phyloP scores from a whole-genome alignment of 1,140 invertebrate genomes.

The Pachyrhynchus sulphureomaculatus region DNA sequence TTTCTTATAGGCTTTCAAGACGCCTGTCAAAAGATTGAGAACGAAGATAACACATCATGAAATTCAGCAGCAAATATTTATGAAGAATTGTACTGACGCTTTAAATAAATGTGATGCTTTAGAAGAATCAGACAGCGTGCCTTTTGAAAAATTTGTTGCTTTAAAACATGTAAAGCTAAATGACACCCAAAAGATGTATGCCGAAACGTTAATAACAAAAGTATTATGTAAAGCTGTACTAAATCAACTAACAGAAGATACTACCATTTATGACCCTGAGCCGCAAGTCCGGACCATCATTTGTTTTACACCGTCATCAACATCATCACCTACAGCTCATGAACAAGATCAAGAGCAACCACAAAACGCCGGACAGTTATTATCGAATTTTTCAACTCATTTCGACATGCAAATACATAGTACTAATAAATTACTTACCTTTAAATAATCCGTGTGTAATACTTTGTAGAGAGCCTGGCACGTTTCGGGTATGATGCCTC shows the following conservation, averaged over 20 bases:
- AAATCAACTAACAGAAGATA: neutral
- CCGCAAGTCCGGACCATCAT: neutral
- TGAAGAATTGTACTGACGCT: neutral
- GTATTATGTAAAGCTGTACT: neutral
- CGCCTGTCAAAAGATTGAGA: neutral
- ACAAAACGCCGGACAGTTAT: neutral
- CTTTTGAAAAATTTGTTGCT: neutral
- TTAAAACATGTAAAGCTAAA: slow-evolving; percentile 1
- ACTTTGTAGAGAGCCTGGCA: slow-evolving; percentile 3
- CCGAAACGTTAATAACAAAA: neutral
- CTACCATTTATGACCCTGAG: neutral
- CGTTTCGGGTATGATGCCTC: slow-evolving; percentile 15
- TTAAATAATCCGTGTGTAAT: neutral
- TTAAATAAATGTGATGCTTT: neutral
- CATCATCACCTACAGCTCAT: too few species aligned
- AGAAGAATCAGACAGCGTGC: neutral
- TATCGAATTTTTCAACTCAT: neutral
- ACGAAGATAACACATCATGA: slow-evolving; percentile 1
- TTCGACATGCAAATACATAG: neutral
- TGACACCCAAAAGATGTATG: neutral
- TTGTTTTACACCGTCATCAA: too few species aligned
- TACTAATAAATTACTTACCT: neutral
- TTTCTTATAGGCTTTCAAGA: neutral
- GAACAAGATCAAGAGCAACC: neutral
- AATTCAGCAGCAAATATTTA: slow-evolving; percentile 7